Conservation (phyloP, 2,888 invertebrate species). For the Xestia sexstrigata region DNA sequence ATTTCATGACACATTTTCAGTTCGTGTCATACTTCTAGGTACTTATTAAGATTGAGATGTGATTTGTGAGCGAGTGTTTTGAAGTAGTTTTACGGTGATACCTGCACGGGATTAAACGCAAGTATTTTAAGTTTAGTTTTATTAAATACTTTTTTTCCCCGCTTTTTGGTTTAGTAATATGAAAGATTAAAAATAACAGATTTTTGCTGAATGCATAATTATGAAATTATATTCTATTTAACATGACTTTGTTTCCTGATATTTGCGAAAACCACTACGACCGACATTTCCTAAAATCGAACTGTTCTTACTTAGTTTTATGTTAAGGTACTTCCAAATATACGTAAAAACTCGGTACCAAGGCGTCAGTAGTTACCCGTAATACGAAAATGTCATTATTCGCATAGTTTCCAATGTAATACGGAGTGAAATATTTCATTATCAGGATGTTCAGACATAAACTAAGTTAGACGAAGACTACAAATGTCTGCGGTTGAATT, state of each 20-base stretch:
- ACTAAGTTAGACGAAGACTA: conserved; percentile 15
- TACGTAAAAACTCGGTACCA: neutral
- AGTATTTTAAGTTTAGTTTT: too few relatives aligned
- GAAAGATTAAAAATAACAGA: too few relatives aligned
- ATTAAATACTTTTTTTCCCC: too few relatives aligned
- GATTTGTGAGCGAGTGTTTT: neutral
- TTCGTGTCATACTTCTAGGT: neutral
- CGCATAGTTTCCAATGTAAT: conserved; percentile 67
- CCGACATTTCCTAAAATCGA: too few relatives aligned
- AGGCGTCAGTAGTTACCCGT: conserved; percentile 2
- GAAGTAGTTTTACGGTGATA: neutral
- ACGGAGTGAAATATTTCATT: conserved; percentile 68
- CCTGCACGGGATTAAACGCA: neutral
- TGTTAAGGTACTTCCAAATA: neutral
- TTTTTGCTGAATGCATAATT: too few relatives aligned
- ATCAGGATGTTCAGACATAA: conserved; percentile 23
- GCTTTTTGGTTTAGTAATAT: too few relatives aligned
- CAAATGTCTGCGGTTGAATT: conserved; percentile 28
- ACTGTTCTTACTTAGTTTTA: too few relatives aligned
- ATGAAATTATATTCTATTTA: too few relatives aligned
- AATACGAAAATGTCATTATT: conserved; percentile 34
- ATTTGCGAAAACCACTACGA: too few relatives aligned
- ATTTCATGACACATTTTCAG: conserved; percentile 32
- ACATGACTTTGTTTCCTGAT: too few relatives aligned
- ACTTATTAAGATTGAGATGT: conserved; percentile 23